These are phyloP conservation scores for Setophaga coronata DNA, from an alignment of 2,113 vertebrate genomes.

Conservation along the genomic window DNA sequence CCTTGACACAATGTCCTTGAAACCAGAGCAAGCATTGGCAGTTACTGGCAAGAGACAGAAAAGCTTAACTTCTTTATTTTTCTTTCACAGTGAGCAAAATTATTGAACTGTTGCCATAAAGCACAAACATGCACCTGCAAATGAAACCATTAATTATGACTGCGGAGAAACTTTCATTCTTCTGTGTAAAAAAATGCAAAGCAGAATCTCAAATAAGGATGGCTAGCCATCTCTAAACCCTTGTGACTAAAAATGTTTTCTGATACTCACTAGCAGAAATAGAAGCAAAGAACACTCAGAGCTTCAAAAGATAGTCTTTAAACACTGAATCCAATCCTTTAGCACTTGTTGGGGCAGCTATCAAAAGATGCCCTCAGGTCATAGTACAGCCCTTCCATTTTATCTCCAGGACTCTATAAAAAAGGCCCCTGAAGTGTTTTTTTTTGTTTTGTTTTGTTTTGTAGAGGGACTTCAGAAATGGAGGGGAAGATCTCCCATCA, in stretches of 20 bases:
- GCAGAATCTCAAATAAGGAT: not conserved
- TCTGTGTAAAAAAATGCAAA: not conserved
- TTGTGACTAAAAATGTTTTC: not conserved
- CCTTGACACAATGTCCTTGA: not conserved
- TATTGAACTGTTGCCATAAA: not conserved
- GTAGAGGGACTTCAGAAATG: not conserved
- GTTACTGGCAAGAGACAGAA: not conserved
- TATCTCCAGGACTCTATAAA: not conserved
- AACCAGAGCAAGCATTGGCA: not conserved
- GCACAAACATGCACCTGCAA: not conserved
- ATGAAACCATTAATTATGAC: not conserved
- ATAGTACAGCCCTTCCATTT: conserved; percentile 17
- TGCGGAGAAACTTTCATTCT: not conserved
- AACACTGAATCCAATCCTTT: not conserved
- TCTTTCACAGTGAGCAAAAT: not conserved
- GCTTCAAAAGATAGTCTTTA: conserved; percentile 5
- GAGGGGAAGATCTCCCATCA: not conserved
- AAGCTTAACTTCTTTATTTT: not conserved
- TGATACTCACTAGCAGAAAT: not conserved
- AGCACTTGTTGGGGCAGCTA: conserved; percentile 11
- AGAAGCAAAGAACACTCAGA: conserved; percentile 6
- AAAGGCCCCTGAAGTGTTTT: not conserved
- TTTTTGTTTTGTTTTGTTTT: not conserved
- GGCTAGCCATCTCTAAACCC: not conserved
- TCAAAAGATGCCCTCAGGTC: conserved; percentile 40